Evolutionary conservation across 1,140 invertebrate genomes (phyloP), one percentile per base, ranked within the genome.

Genomic region (Nilaparvata lugens): DNA sequence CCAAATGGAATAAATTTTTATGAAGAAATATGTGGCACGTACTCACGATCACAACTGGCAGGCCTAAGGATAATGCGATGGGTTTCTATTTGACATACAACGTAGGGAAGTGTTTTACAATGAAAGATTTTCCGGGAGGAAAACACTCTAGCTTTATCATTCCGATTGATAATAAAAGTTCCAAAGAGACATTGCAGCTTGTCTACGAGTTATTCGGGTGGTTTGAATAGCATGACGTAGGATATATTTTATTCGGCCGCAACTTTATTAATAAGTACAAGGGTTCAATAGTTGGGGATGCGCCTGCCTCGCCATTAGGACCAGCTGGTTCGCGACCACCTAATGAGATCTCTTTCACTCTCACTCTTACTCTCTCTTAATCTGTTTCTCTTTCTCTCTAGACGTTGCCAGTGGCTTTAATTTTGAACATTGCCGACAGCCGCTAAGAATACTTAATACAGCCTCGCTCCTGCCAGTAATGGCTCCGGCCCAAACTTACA

Each of bases 401-500:
- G 31, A 6, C 31, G 31, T 35, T 35, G 31, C 31, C 31, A 35
- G 31, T n/a, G 24, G 48, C 51, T 62, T 58, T 62, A 57, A 59
- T 58, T 62, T 52, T 21, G 55, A 48, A 48, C 45, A 48, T 23
- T 19, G 45, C 45, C 45, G 21, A 48, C 45, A 48, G 45, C 45
- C 45, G 21, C 45, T 48, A 48, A 48, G 24, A 51, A 48, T 58
- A 21, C 48, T 58, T 58, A 58, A 58, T 58, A 58, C 57, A 58
- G 43, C 31, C 55, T 3, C 25, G 21, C 45, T 23, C 31, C 42
- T 58, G 57, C 57, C 40, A 24, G 48, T 58, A 58, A 52, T 48
- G 57, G 57, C 45, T 48, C 45, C 18, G 16, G 45, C 45, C 45
- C 21, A 48, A 48, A 48, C 45, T 48, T 23, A 48, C 45, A 48